Percentiles rank a stretch among this genome's conserved stretches.
These are phyloP conservation scores for Pseudeuparius sepicola DNA, from an alignment of 2,888 invertebrate species.

Conservation along the genomic window DNA sequence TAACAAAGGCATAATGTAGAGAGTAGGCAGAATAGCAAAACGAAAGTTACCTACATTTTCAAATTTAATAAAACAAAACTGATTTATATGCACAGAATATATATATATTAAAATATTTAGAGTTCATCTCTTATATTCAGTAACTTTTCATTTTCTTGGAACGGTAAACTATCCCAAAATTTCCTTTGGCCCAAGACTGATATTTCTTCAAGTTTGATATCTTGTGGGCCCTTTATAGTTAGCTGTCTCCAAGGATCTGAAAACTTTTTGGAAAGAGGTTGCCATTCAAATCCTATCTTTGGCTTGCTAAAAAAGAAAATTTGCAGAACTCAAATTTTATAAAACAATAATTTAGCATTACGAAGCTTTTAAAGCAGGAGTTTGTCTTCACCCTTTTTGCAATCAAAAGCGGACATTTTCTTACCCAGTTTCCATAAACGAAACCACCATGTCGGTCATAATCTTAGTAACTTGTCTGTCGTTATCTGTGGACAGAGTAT, in stretches of 20 bases:
- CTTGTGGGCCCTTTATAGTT: slow-evolving; percentile 17
- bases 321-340: no score
- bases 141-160: slow-evolving; percentile 48
- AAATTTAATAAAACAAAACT: no score
- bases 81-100: no score
- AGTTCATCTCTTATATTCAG: slow-evolving; percentile 22
- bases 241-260: slow-evolving; percentile 19
- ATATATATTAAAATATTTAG: slow-evolving; percentile 15
- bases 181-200: slow-evolving; percentile 45
- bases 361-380: no score
- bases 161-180: slow-evolving; percentile 53
- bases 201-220: slow-evolving; percentile 33
- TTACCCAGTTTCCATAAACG: slow-evolving; percentile 53
- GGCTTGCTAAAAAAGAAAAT: slow-evolving; percentile 20
- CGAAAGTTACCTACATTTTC: no score
- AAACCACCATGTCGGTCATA: slow-evolving; percentile 46
- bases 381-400: no score
- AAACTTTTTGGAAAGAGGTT: slow-evolving; percentile 21
- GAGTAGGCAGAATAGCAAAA: no score
- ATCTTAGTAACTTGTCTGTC: slow-evolving; percentile 45
- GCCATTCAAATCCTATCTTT: slow-evolving; percentile 18
- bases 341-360: no score
- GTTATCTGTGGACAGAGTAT: slow-evolving; percentile 34
- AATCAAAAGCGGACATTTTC: no score
- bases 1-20: no score